Evolutionary conservation across 2,888 invertebrate genomes (phyloP).

Genomic region (Allygus modestus): DNA sequence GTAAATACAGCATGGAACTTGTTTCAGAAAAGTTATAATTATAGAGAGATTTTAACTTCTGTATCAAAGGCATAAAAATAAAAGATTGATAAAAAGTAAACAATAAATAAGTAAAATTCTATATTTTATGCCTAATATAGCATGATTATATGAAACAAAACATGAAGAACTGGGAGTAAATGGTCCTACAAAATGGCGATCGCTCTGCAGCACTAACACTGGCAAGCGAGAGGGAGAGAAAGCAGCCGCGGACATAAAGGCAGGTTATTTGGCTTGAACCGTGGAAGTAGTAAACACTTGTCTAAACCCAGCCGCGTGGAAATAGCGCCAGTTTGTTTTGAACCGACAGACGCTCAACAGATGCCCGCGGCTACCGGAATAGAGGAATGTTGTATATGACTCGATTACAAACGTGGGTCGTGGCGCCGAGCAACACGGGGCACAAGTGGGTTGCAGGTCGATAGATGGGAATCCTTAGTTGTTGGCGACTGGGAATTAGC

Average conservation of each 20-base stretch:
- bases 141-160: no score
- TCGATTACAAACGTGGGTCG: not conserved
- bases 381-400: not conserved
- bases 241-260: constrained; percentile 30
- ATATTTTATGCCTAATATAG: no score
- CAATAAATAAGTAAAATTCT: no score
- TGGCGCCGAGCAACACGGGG: not conserved
- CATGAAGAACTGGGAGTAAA: no score
- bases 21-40: no score
- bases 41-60: no score
- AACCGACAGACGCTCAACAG: constrained; percentile 20
- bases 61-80: no score
- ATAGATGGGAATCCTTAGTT: no score
- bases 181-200: not conserved
- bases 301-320: constrained; percentile 16
- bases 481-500: no score
- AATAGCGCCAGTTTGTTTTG: constrained; percentile 28
- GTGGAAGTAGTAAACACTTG: constrained; percentile 37
- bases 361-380: not conserved
- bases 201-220: not conserved
- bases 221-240: not conserved
- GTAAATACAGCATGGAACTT: no score
- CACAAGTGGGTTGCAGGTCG: no score
- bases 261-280: constrained; percentile 36
- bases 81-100: no score